Evolutionary conservation across 2,888 invertebrate species (phyloP).

Genomic region (Papilio demoleus): DNA sequence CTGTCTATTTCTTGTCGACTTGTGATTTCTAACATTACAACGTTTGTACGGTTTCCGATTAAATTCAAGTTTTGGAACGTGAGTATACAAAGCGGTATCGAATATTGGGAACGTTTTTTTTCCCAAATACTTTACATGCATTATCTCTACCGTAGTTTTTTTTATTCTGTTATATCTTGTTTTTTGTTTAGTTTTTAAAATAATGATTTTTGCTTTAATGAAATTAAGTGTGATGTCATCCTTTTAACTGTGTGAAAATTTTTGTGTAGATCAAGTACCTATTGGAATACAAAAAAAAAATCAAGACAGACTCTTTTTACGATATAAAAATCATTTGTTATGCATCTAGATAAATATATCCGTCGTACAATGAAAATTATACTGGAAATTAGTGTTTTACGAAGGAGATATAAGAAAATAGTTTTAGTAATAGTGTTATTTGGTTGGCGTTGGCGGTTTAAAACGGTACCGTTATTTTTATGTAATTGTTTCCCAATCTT

Average conservation of each 20-base stretch:
- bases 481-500: slow-evolving; percentile 12
- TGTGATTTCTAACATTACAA: slow-evolving; percentile 37
- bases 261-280: neutral
- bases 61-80: slow-evolving; percentile 34
- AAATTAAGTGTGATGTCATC: slow-evolving; percentile 10
- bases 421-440: too few relatives aligned
- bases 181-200: neutral
- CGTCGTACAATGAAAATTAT: too few relatives aligned
- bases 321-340: too few relatives aligned
- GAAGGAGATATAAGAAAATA: too few relatives aligned
- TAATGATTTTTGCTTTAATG: neutral
- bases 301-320: too few relatives aligned
- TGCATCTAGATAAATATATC: too few relatives aligned
- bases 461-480: slow-evolving; percentile 4
- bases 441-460: too few relatives aligned
- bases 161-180: neutral
- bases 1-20: slow-evolving; percentile 44
- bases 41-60: slow-evolving; percentile 18
- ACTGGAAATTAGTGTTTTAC: too few relatives aligned
- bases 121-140: slow-evolving; percentile 53
- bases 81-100: slow-evolving; percentile 51
- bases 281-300: too few relatives aligned
- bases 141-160: neutral
- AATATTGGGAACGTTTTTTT: slow-evolving; percentile 57
- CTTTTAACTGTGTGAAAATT: neutral